These are phyloP conservation scores for Eupsittula cactorum DNA, from an alignment of 2,113 vertebrate species.

Conservation along the genomic window DNA sequence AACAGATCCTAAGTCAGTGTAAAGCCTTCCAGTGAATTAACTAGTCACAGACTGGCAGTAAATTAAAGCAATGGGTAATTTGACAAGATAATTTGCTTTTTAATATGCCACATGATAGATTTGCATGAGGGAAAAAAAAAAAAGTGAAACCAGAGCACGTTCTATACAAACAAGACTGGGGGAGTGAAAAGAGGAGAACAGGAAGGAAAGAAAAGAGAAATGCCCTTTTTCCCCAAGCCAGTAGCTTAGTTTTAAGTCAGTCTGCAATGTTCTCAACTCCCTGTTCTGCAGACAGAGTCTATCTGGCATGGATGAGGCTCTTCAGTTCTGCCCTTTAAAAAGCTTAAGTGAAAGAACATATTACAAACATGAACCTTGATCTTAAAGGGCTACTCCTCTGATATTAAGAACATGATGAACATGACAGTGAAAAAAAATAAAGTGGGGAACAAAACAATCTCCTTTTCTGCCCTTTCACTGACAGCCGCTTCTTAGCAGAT, in stretches of 20 bases:
- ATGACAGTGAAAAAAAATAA: not conserved
- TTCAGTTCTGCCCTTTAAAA: slow-evolving; percentile 4
- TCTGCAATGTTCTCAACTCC: not conserved
- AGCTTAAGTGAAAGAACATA: not conserved
- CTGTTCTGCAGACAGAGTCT: not conserved
- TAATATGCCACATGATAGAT: not conserved
- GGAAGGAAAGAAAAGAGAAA: not conserved
- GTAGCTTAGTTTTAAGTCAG: not conserved
- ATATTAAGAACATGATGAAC: not conserved
- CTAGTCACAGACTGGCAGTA: not conserved
- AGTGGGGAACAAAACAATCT: too few relatives aligned
- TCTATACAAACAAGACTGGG: not conserved
- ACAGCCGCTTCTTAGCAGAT: not conserved
- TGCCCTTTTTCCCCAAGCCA: fast-evolving
- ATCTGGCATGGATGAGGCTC: not conserved
- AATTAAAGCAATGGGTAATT: not conserved
- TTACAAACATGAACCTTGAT: not conserved
- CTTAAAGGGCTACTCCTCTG: not conserved
- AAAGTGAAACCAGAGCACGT: not conserved
- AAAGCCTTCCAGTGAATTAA: not conserved
- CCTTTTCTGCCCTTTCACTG: not conserved
- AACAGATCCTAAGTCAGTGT: not conserved
- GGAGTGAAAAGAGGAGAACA: not conserved
- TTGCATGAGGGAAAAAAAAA: not conserved
- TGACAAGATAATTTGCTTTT: not conserved